Evolutionary conservation across 2,888 invertebrate genomes (phyloP), one percentile per base, ranked within the genome.

Genomic region (Tanypteryx hageni): DNA sequence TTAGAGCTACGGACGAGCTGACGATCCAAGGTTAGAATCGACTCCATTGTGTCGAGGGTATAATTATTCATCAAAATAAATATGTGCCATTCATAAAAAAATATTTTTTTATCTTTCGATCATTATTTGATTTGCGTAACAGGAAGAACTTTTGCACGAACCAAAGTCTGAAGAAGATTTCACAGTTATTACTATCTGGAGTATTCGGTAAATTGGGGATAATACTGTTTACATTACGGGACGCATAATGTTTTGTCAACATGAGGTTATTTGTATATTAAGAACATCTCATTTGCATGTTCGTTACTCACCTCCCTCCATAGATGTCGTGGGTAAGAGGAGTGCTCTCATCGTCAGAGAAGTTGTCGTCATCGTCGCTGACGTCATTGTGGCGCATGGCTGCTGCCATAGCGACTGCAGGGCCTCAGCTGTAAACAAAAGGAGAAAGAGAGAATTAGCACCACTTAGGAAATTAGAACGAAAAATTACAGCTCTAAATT

Each of bases 271-370:
- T 81, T 81, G 44, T 76, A 76, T 44, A 76, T 27, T 57, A 44
- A 57, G 11, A 68, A 56, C 92, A 92, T 81, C 82, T n/a, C 81
- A 22, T 58, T 82, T 44, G n/a, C 56, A 56, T 56, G 57, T 16
- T 31, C 27, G 31, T 61, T 86, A 94, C 96, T 95, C 96, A 98
- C 98, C 98, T 98, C 96, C 98, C 98, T 93, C 98, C 98, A 95
- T 98, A 98, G 94, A 98, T 98, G 94, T 98, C 98, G 94, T 98
- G 97, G 93, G 97, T 97, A 94, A 98, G 96, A 93, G 98, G 98
- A 93, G 98, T 97, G 94, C 97, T 97, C 95, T 98, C 98, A 94
- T 98, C 98, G 95, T 98, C 98, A 76, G 98, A 97, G 94, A 97
- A 96, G 95, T 98, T 97, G 89, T 95, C 95, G 76, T 94, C 95